Conservation (phyloP, 1,140 invertebrate species). For the Agrilus planipennis region DNA sequence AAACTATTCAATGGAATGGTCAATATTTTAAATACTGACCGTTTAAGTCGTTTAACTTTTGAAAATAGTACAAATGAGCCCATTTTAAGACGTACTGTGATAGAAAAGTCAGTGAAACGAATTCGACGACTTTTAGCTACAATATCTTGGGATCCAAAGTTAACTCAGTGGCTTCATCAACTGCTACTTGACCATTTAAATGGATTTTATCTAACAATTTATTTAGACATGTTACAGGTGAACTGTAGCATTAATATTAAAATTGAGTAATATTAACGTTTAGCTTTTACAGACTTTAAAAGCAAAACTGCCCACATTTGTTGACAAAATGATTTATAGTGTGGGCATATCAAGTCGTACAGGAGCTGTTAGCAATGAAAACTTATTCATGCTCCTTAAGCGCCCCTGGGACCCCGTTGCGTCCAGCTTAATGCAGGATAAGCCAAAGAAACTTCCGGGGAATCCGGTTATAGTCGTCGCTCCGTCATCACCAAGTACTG, state of each 20-base stretch:
- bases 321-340: constrained; percentile 60
- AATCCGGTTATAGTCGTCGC: constrained; percentile 60
- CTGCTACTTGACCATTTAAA: constrained; percentile 60
- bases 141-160: constrained; percentile 54
- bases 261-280: too few species aligned
- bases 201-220: constrained; percentile 54
- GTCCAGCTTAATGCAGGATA: constrained; percentile 22
- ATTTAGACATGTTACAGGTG: constrained; percentile 65
- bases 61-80: constrained; percentile 47
- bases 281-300: constrained; percentile 56
- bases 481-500: constrained; percentile 43
- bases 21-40: constrained; percentile 57
- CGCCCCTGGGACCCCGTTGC: constrained; percentile 64
- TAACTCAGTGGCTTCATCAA: constrained; percentile 69
- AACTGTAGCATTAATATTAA: too few species aligned
- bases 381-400: constrained; percentile 49
- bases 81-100: constrained; percentile 49
- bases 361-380: constrained; percentile 41
- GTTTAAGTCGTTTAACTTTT: constrained; percentile 51
- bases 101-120: constrained; percentile 59
- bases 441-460: constrained; percentile 52
- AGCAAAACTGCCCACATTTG: constrained; percentile 61
- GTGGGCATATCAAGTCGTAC: constrained; percentile 35
- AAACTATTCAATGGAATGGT: constrained; percentile 54
- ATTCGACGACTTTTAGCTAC: constrained; percentile 54